Evolutionary conservation across 2,113 vertebrate species (phyloP).

Genomic region (Pterocles gutturalis): DNA sequence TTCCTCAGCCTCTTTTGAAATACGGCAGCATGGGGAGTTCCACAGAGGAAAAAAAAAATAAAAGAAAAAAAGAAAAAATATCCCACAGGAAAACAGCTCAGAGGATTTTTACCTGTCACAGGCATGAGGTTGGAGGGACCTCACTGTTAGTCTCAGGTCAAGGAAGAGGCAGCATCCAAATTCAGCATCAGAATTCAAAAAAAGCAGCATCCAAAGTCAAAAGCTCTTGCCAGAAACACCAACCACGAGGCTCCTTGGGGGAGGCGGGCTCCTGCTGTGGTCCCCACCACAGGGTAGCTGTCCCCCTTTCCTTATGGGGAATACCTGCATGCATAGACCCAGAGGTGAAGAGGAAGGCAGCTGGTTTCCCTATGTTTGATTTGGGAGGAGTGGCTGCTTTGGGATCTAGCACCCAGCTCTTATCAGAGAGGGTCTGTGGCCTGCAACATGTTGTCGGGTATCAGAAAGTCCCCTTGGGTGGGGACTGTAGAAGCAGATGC

Average conservation of each 20-base stretch:
- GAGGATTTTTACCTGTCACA: neutral
- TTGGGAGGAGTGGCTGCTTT: neutral
- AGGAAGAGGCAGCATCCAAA: neutral
- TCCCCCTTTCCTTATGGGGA: neutral
- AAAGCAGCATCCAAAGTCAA: neutral
- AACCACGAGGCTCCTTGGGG: neutral
- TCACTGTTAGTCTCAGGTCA: neutral
- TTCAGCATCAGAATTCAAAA: no score
- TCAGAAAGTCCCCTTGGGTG: neutral
- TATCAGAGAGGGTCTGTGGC: neutral
- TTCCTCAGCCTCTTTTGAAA: neutral
- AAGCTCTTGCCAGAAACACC: neutral
- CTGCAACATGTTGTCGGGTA: neutral
- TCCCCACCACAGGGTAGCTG: neutral
- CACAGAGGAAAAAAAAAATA: neutral
- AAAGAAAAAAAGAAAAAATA: neutral
- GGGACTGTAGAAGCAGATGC: slow-evolving; percentile 4
- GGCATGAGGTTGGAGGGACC: neutral
- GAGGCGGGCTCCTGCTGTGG: accelerated
- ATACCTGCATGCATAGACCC: neutral
- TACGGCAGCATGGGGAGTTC: neutral
- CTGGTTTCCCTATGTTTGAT: neutral
- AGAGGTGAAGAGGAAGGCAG: neutral
- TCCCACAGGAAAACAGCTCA: neutral
- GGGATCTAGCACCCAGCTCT: neutral